These are phyloP conservation scores for Poecilia picta DNA, from an alignment of 2,797 vertebrate species.

Conservation along the genomic window DNA sequence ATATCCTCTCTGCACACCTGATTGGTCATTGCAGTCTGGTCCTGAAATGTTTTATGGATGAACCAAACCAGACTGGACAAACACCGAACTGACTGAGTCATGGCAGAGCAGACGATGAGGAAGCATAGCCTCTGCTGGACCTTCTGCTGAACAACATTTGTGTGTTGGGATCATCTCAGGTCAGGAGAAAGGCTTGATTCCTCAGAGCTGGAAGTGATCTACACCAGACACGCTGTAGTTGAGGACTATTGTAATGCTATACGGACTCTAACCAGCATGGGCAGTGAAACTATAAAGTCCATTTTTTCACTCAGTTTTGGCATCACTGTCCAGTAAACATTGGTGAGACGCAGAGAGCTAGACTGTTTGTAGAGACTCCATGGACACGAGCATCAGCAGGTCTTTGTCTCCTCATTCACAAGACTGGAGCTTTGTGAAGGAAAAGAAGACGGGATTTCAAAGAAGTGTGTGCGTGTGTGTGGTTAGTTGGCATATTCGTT, in stretches of 20 bases:
- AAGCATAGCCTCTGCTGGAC: neutral
- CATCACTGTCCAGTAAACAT: conserved; percentile 27
- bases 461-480: neutral
- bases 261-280: neutral
- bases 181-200: neutral
- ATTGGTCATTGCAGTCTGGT: too few relatives aligned
- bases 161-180: neutral
- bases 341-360: conserved; percentile 48
- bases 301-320: conserved; percentile 4
- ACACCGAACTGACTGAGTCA: neutral
- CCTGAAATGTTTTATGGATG: too few relatives aligned
- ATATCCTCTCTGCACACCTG: too few relatives aligned
- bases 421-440: conserved; percentile 45
- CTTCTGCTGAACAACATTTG: neutral
- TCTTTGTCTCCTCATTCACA: conserved; percentile 45
- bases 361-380: conserved; percentile 67
- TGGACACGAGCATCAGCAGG: conserved; percentile 69
- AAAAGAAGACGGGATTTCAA: conserved; percentile 22
- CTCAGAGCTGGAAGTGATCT: neutral
- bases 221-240: neutral
- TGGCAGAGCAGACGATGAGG: neutral
- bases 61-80: too few relatives aligned
- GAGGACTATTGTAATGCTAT: neutral
- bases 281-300: conserved; percentile 24
- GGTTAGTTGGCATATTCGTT: neutral